Conservation (phyloP, 2,113 vertebrate species). For the Elgaria multicarinata region DNA sequence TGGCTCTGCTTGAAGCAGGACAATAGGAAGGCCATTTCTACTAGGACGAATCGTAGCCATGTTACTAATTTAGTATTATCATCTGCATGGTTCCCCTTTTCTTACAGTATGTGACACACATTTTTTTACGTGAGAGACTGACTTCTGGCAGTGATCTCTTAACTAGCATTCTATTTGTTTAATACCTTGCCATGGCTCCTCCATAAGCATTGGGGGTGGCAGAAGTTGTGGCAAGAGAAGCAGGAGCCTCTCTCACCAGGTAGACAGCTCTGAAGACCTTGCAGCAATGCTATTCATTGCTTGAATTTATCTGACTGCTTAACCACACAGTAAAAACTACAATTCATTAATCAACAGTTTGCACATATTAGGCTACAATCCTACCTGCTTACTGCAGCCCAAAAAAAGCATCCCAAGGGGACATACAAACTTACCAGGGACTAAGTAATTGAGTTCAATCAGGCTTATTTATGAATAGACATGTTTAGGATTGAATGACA, state of each 20-base stretch:
- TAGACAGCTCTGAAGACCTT: not conserved
- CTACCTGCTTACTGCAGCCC: too few relatives aligned
- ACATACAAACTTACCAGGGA: too few relatives aligned
- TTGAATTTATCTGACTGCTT: not conserved
- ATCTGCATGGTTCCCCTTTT: not conserved
- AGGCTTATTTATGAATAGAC: too few relatives aligned
- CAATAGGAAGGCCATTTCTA: not conserved
- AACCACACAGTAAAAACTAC: not conserved
- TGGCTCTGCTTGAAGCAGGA: too few relatives aligned
- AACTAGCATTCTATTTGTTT: not conserved
- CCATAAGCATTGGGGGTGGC: not conserved
- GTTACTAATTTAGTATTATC: not conserved
- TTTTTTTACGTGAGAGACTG: too few relatives aligned
- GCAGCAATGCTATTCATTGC: not conserved
- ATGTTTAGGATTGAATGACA: not conserved
- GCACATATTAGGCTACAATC: too few relatives aligned
- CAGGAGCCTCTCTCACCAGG: too few relatives aligned
- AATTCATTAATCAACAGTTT: not conserved
- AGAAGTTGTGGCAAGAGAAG: not conserved
- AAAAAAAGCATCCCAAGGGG: too few relatives aligned
- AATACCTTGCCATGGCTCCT: not conserved
- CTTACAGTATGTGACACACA: not conserved
- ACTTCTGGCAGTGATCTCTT: not conserved
- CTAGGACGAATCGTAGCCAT: not conserved
- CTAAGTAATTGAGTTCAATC: too few relatives aligned